Conservation (phyloP, 2,797 vertebrate species). For the Sciurus vulgaris region DNA sequence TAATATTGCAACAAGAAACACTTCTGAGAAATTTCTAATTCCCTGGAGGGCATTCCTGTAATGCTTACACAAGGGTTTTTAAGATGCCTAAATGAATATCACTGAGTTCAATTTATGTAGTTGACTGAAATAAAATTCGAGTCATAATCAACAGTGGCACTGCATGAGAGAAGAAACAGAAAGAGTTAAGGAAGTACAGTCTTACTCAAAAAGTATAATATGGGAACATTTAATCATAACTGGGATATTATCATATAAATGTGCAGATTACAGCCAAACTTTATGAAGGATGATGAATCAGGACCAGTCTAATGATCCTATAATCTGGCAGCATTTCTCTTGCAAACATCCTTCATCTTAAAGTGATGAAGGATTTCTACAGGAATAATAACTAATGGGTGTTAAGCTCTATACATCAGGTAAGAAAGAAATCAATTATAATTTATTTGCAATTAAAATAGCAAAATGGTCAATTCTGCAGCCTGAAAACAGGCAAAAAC, state of each 20-base stretch:
- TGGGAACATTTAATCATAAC: slow-evolving; percentile 55
- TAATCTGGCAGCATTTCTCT: slow-evolving; percentile 70
- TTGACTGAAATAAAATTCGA: slow-evolving; percentile 21
- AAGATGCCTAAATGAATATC: slow-evolving; percentile 15
- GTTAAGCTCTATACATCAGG: slow-evolving; percentile 30
- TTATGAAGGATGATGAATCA: slow-evolving; percentile 75
- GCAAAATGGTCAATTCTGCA: neutral
- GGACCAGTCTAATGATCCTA: slow-evolving; percentile 68
- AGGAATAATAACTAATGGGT: slow-evolving; percentile 42
- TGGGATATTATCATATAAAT: slow-evolving; percentile 76
- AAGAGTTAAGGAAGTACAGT: slow-evolving; percentile 64
- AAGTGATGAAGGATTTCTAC: slow-evolving; percentile 51
- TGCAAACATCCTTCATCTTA: slow-evolving; percentile 69
- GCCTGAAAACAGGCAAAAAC: neutral
- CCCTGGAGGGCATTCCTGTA: slow-evolving; percentile 10
- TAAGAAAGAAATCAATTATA: slow-evolving; percentile 58
- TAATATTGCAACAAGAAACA: neutral
- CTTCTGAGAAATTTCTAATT: slow-evolving; percentile 34
- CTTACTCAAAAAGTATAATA: slow-evolving; percentile 20
- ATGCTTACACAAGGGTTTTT: neutral
- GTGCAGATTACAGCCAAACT: slow-evolving; percentile 71
- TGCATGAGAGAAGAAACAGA: neutral
- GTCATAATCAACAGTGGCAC: neutral
- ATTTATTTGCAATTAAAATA: slow-evolving; percentile 72
- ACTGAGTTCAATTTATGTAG: neutral